Evolutionary conservation across 2,888 invertebrate genomes (phyloP).

Genomic region (Pocota personata): DNA sequence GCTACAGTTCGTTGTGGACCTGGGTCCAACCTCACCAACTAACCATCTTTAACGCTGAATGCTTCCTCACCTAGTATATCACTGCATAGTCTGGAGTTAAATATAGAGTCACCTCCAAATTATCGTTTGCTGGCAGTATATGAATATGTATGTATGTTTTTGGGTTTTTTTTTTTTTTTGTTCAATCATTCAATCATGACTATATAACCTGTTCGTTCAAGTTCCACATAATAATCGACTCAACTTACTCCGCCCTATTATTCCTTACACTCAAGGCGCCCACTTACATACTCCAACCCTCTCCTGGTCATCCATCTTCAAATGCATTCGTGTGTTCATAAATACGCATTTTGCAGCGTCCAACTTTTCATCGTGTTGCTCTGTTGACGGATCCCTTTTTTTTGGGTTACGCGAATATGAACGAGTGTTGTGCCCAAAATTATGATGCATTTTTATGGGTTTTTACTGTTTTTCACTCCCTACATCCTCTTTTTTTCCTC

Average conservation of each 20-base stretch:
- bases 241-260: background rate
- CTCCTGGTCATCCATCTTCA: conserved; percentile 10
- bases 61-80: too few species aligned
- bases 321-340: conserved; percentile 59
- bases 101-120: too few species aligned
- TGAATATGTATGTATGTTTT: too few species aligned
- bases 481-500: conserved; percentile 16
- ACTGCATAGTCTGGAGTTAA: too few species aligned
- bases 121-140: too few species aligned
- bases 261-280: background rate
- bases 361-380: conserved; percentile 43
- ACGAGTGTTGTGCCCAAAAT: conserved; percentile 77
- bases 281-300: background rate
- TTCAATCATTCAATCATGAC: too few species aligned
- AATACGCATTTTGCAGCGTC: conserved; percentile 61
- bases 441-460: conserved; percentile 83
- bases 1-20: too few species aligned
- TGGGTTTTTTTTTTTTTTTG: too few species aligned
- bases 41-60: too few species aligned
- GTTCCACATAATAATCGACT: too few species aligned
- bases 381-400: conserved; percentile 62
- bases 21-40: too few species aligned
- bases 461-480: conserved; percentile 80
- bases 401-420: conserved; percentile 64
- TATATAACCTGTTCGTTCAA: too few species aligned